Evolutionary conservation across 2,797 vertebrate genomes (phyloP).

Genomic region (Oophaga sylvatica): DNA sequence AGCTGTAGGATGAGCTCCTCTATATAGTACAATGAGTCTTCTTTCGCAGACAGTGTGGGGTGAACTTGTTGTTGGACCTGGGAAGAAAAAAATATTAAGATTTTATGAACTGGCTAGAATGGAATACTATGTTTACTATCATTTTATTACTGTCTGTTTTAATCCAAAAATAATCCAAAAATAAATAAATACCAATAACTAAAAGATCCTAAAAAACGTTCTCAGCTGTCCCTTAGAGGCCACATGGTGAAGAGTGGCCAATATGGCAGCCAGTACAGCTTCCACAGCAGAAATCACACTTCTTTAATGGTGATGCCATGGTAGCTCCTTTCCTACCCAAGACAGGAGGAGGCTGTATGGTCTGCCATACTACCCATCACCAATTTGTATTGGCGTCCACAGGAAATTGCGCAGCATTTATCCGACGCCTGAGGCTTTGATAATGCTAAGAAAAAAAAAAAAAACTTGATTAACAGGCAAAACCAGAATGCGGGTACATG

Average conservation of each 20-base stretch:
- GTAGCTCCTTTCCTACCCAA: not conserved
- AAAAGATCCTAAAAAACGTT: too few species aligned
- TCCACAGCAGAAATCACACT: not conserved
- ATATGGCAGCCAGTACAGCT: not conserved
- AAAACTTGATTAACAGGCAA: slow-evolving; percentile 62
- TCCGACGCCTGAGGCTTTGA: slow-evolving; percentile 23
- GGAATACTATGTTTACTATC: too few species aligned
- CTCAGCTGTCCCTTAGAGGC: too few species aligned
- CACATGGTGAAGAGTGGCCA: not conserved
- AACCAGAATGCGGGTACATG: slow-evolving; percentile 50
- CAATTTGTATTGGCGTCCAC: not conserved
- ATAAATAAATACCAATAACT: too few species aligned
- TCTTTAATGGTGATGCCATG: not conserved
- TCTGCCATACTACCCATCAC: not conserved
- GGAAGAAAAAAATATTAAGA: not conserved
- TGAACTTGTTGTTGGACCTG: slow-evolving; percentile 98
- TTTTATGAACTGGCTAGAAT: too few species aligned
- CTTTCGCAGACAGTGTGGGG: slow-evolving; percentile 91
- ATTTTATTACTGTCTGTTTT: too few species aligned
- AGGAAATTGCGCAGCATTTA: not conserved
- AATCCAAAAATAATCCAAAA: too few species aligned
- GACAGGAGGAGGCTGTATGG: not conserved
- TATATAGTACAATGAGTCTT: slow-evolving; percentile 95
- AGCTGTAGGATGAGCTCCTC: slow-evolving; percentile 98
- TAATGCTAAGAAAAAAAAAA: slow-evolving; percentile 56